A percentile compares a stretch with the other conserved stretches of the same genome.
Evolutionary conservation across 2,797 vertebrate genomes (phyloP).

Genomic region (Hozukius guyotensis): DNA sequence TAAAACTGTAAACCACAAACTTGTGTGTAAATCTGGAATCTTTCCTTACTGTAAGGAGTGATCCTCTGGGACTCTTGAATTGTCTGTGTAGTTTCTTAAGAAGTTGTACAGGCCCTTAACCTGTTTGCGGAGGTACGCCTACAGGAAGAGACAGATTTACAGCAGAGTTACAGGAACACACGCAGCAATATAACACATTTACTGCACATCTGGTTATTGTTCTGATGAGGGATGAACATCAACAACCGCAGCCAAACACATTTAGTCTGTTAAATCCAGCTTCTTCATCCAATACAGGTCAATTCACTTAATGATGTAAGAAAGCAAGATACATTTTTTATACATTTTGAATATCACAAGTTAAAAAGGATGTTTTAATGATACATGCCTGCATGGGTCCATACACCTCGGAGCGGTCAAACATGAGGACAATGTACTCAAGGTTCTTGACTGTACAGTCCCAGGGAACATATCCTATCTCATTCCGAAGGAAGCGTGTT

Average conservation of each 20-base stretch:
- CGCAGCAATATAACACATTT: neutral
- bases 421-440: conserved; percentile 78
- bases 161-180: neutral
- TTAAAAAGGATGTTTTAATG: neutral
- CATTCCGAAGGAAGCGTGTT: conserved; percentile 78
- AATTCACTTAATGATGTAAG: neutral
- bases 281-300: neutral
- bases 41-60: conserved; percentile 87
- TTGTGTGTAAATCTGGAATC: neutral
- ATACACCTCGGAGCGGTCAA: conserved; percentile 83
- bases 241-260: neutral
- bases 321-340: neutral
- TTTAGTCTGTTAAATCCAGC: neutral
- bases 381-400: conserved; percentile 80
- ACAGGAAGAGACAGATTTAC: conserved; percentile 27
- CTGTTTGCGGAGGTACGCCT: conserved; percentile 87
- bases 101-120: conserved; percentile 74
- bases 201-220: neutral
- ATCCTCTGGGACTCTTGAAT: rapidly evolving
- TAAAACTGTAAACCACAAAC: neutral
- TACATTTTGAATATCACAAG: neutral
- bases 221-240: neutral
- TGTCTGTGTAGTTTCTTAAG: conserved; percentile 63
- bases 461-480: conserved; percentile 80
- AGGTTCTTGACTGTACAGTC: conserved; percentile 70